These are phyloP conservation scores for Megalops atlanticus DNA, from an alignment of 2,113 vertebrate species.

Conservation along the genomic window DNA sequence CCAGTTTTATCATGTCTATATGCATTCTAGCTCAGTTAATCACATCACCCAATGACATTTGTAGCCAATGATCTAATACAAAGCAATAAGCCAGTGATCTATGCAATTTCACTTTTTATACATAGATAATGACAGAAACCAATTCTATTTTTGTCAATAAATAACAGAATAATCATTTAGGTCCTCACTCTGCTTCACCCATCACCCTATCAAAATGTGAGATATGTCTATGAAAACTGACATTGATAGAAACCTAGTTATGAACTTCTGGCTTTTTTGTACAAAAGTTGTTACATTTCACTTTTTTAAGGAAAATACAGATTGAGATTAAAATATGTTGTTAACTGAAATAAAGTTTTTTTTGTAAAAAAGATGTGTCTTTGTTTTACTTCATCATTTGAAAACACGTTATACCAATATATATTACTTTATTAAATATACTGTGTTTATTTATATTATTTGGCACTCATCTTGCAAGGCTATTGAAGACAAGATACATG, in stretches of 20 bases:
- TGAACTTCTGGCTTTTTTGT: constrained; percentile 24
- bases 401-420: neutral
- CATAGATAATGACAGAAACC: constrained; percentile 12
- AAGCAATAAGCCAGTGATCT: constrained; percentile 31
- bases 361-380: constrained; percentile 1
- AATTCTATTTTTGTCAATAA: neutral
- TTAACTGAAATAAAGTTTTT: constrained; percentile 32
- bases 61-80: neutral
- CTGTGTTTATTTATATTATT: too few species aligned
- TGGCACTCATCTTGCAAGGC: too few species aligned
- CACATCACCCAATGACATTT: neutral
- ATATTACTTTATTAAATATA: neutral
- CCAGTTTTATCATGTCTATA: neutral
- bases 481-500: too few species aligned
- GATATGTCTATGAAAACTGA: constrained; percentile 1
- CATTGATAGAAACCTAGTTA: neutral
- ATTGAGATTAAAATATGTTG: constrained; percentile 18
- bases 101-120: constrained; percentile 30
- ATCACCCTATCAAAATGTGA: neutral
- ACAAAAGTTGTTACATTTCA: constrained; percentile 31
- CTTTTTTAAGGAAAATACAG: constrained; percentile 28
- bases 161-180: neutral
- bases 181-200: neutral
- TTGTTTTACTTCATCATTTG: neutral
- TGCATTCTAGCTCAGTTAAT: neutral